These are phyloP conservation scores for Diaprepes abbreviatus DNA, from an alignment of 2,888 invertebrate genomes.

Conservation along the genomic window DNA sequence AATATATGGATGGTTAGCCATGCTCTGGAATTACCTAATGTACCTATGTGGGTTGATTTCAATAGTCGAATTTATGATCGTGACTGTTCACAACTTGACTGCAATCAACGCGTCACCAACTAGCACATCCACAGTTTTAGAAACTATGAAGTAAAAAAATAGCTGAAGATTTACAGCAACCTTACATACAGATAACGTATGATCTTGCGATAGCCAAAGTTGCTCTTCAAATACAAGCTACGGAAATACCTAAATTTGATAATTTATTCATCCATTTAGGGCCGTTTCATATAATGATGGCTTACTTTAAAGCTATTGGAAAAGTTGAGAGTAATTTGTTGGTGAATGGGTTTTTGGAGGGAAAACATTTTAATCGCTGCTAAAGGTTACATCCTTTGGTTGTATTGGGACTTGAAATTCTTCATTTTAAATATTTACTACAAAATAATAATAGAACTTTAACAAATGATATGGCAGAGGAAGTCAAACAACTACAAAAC, in stretches of 20 bases:
- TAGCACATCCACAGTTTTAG: slow-evolving; percentile 51
- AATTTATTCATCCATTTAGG: slow-evolving; percentile 56
- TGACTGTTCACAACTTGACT: slow-evolving; percentile 52
- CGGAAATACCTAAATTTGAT: slow-evolving; percentile 35
- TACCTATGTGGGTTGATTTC: slow-evolving; percentile 60
- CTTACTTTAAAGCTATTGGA: slow-evolving; percentile 54
- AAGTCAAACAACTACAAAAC: slow-evolving; percentile 27
- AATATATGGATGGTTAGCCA: slow-evolving; percentile 28
- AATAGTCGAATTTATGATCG: slow-evolving; percentile 54
- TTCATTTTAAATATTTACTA: slow-evolving; percentile 51
- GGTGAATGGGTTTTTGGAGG: slow-evolving; percentile 52
- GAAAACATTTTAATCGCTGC: slow-evolving; percentile 53
- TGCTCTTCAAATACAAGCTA: slow-evolving; percentile 53
- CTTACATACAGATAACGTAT: slow-evolving; percentile 48
- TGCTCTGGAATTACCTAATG: slow-evolving; percentile 15
- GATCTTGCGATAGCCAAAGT: slow-evolving; percentile 55
- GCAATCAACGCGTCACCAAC: slow-evolving; percentile 59
- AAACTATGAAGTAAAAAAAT: slow-evolving; percentile 55
- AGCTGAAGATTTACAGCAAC: slow-evolving; percentile 49
- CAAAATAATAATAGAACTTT: slow-evolving; percentile 38
- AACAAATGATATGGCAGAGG: slow-evolving; percentile 22
- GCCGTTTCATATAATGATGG: slow-evolving; percentile 56
- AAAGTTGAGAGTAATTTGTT: slow-evolving; percentile 51
- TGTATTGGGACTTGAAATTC: slow-evolving; percentile 52
- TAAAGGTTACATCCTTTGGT: slow-evolving; percentile 49